Conservation (phyloP, 2,888 invertebrate genomes). For the Caenorhabditis japonica region DNA sequence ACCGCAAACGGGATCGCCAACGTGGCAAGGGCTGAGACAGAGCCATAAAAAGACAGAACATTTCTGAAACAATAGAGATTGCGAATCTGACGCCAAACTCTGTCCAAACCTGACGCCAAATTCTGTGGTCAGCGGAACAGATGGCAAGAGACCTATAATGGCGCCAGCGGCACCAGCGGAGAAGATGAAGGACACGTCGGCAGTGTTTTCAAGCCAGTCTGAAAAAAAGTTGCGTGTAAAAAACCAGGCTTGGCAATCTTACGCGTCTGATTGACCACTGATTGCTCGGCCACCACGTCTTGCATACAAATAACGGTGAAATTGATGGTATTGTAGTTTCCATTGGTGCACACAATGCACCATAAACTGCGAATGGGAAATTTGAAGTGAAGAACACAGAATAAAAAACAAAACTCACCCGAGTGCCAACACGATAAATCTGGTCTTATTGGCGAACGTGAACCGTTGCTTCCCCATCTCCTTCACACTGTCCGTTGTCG, state of each 20-base stretch:
- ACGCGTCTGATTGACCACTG: slow-evolving; percentile 36
- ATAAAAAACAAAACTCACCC: slow-evolving; percentile 13
- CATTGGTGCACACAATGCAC: slow-evolving; percentile 32
- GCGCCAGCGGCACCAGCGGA: slow-evolving; percentile 53
- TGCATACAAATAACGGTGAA: slow-evolving; percentile 60
- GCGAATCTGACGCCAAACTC: background rate
- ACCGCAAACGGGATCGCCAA: slow-evolving; percentile 50
- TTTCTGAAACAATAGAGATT: slow-evolving; percentile 18
- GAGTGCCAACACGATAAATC: slow-evolving; percentile 25
- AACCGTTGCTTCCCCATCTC: slow-evolving; percentile 1
- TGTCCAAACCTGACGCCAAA: slow-evolving; percentile 47
- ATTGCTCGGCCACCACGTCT: slow-evolving; percentile 39
- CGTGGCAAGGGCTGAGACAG: slow-evolving; percentile 42
- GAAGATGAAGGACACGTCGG: slow-evolving; percentile 52
- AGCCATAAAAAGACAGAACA: slow-evolving; percentile 34
- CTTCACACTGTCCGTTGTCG: slow-evolving; percentile 4
- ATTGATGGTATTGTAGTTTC: slow-evolving; percentile 47
- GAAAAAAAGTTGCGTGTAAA: no score
- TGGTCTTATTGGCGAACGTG: slow-evolving; percentile 32
- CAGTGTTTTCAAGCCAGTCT: slow-evolving; percentile 52
- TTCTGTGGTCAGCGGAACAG: slow-evolving; percentile 30
- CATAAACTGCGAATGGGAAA: no score
- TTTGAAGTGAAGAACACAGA: background rate
- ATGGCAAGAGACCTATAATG: slow-evolving; percentile 50
- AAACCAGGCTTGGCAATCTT: background rate